phyloP scores from a whole-genome alignment of 2,113 vertebrate species.

The Boulengeromyrus knoepffleri region DNA sequence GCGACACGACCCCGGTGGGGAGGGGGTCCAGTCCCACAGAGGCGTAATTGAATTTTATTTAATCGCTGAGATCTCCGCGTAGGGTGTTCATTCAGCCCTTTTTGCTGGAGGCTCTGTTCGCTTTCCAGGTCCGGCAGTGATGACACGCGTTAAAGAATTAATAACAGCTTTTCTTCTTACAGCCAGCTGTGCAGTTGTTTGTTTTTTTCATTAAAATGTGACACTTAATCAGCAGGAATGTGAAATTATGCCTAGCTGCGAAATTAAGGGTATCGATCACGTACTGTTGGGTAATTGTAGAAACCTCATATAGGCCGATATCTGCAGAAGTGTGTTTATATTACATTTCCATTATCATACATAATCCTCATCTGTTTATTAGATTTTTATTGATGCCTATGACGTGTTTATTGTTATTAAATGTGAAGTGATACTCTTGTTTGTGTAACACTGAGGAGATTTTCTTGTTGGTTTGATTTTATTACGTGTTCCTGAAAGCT shows the following conservation, averaged over 20 bases:
- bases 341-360: neutral
- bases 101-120: constrained; percentile 30
- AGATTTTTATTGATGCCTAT: neutral
- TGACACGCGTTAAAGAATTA: constrained; percentile 36
- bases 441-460: neutral
- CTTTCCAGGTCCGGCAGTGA: neutral
- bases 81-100: constrained; percentile 43
- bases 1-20: constrained; percentile 23
- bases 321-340: neutral
- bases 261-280: neutral
- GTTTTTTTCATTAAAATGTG: constrained; percentile 11
- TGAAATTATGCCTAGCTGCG: neutral
- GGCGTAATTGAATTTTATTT: constrained; percentile 64
- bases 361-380: neutral
- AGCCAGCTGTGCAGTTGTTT: constrained; percentile 23
- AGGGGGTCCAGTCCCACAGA: constrained; percentile 61
- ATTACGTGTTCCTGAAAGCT: neutral
- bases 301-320: neutral
- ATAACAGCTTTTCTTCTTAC: constrained; percentile 28
- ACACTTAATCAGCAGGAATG: constrained; percentile 1
- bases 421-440: neutral
- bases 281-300: neutral
- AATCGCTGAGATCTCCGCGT: constrained; percentile 41
- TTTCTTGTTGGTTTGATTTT: neutral
- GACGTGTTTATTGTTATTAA: neutral